phyloP scores from a whole-genome alignment of 2,888 invertebrate species.

The Cerastoderma edule region DNA sequence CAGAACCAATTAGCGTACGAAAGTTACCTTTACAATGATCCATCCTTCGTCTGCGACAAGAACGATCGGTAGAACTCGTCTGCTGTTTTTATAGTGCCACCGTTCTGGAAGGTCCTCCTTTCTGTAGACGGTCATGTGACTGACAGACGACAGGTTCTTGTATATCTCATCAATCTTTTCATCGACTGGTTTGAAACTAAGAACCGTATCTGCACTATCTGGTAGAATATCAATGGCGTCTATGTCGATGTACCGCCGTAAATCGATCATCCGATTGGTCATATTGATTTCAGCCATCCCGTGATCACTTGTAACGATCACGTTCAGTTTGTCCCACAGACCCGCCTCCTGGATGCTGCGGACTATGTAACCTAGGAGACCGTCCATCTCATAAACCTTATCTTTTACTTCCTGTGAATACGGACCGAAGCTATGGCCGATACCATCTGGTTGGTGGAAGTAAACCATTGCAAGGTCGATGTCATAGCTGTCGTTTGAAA shows the following conservation, averaged over 20 bases:
- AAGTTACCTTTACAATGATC: constrained; percentile 75
- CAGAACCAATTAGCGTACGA: too few relatives aligned
- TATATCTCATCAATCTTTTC: constrained; percentile 60
- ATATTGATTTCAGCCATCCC: constrained; percentile 74
- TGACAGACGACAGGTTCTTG: constrained; percentile 49
- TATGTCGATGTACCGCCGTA: constrained; percentile 52
- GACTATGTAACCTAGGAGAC: constrained; percentile 63
- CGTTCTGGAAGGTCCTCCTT: constrained; percentile 86
- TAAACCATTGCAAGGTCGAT: constrained; percentile 72
- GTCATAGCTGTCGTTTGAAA: constrained; percentile 47
- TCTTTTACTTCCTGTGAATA: constrained; percentile 58
- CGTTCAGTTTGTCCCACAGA: constrained; percentile 66
- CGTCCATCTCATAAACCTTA: constrained; percentile 70
- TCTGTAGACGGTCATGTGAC: constrained; percentile 85
- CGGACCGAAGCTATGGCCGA: constrained; percentile 75
- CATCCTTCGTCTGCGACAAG: constrained; percentile 87
- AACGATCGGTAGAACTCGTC: constrained; percentile 87
- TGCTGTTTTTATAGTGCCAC: constrained; percentile 88
- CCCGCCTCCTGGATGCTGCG: constrained; percentile 41
- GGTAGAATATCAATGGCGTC: constrained; percentile 47
- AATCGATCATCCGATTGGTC: constrained; percentile 55
- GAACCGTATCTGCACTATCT: constrained; percentile 50
- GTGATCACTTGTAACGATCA: constrained; percentile 78
- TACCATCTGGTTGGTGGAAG: constrained; percentile 74
- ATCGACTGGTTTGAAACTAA: constrained; percentile 57